These are phyloP conservation scores for Phallusia fumigata DNA, from an alignment of 23 tunicate genomes.

Conservation along the genomic window DNA sequence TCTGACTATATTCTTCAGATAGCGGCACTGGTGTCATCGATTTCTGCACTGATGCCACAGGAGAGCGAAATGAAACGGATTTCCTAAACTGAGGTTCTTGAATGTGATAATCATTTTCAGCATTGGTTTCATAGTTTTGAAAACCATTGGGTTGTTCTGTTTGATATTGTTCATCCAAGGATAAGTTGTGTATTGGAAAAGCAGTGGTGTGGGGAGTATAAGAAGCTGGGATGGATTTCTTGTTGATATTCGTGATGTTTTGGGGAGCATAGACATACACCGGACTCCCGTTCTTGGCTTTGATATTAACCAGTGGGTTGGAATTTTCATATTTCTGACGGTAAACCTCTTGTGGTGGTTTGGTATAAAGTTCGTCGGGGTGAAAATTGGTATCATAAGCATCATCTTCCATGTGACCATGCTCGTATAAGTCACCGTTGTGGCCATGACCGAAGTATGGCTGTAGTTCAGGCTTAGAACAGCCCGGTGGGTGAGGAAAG, in stretches of 20 bases:
- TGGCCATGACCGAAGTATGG: too few species aligned
- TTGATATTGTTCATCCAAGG: neutral
- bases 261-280: conserved; percentile 55
- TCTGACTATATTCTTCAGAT: neutral
- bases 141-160: neutral
- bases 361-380: neutral
- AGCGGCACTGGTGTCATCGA: neutral
- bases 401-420: neutral
- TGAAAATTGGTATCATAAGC: neutral
- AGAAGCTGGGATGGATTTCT: neutral
- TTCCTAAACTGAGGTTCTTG: neutral
- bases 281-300: conserved; percentile 50
- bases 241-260: neutral
- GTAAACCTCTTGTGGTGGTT: neutral
- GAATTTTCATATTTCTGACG: neutral
- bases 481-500: too few species aligned
- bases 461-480: too few species aligned
- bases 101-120: neutral
- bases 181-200: neutral
- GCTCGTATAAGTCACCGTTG: neutral
- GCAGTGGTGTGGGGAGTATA: neutral
- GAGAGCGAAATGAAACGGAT: neutral
- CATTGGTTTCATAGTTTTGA: neutral
- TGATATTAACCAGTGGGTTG: conserved; percentile 12
- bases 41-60: neutral